Base-by-base conservation (phyloP, 2,797 vertebrate species). In the Fistularia commersonii region DNA sequence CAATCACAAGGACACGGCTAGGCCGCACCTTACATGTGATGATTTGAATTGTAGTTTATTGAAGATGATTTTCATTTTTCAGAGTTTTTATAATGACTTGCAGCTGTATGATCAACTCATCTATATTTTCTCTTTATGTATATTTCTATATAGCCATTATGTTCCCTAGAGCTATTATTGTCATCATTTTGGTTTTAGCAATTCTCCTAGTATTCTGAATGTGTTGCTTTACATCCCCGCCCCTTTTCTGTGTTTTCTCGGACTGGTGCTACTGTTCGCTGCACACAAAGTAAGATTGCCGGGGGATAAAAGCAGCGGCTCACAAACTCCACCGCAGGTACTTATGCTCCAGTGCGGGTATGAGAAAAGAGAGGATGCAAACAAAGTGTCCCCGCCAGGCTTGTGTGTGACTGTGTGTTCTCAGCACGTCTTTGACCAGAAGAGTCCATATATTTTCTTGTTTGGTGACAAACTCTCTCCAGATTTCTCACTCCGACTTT, bases 251-350 rank as follows among this genome's bases (percentile, higher is more conserved):
- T 61, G 40, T 54, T 41, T 38, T 54, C 32, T 51, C 54, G 57
- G 8, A 60, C 31, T 41, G 51, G 36, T 53, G 51, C 41, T 6
- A 8, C 51, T 71, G 15, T 41, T 12, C 48, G 69, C 69, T 64
- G 44, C 55, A 59, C 51, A 61, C 62, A 66, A 46, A 66, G 59
- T 48, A 8, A 61, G 53, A 66, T 74, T 41, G 52, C 66, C 54
- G 42, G 42, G 50, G 64, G 65, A 79, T 67, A 71, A 57, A 75
- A 57, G 43, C 72, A 60, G 58, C 53, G 0, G 37, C 58, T 70
- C 74, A 61, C 64, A 74, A 51, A 67, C 61, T 57, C 49, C 64
- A 67, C 71, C 73, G 36, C 51, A 77, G 74, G 71, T 71, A 54
- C 60, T 69, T 54, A 54, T 11, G 46, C 72, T 70, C 62, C 54